phyloP scores from a whole-genome alignment of 1,140 invertebrate genomes.

The Cataglyphis hispanica region DNA sequence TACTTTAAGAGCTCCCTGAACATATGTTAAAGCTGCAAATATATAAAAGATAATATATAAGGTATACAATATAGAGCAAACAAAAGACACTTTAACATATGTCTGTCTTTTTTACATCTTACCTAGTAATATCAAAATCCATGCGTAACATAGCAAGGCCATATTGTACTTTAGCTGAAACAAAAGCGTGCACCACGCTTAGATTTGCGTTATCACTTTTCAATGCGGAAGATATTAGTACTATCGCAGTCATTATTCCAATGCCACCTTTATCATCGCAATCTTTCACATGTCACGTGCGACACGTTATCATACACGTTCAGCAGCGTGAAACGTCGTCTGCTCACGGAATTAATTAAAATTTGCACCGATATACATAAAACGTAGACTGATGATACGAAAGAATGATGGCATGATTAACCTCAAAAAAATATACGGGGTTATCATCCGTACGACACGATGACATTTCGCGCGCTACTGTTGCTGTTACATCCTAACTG shows the following conservation, averaged over 20 bases:
- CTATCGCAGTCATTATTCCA: neutral
- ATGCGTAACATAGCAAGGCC: constrained; percentile 25
- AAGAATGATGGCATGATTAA: neutral
- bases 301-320: neutral
- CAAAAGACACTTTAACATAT: neutral
- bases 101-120: constrained; percentile 1
- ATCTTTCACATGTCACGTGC: neutral
- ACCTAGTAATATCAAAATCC: constrained; percentile 63
- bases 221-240: neutral
- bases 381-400: neutral
- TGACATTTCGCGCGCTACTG: constrained; percentile 14
- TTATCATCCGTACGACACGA: constrained; percentile 9
- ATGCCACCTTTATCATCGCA: neutral
- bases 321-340: neutral
- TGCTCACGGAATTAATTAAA: neutral
- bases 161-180: constrained; percentile 60
- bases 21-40: constrained; percentile 68
- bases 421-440: constrained; percentile 55
- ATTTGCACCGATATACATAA: neutral
- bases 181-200: neutral
- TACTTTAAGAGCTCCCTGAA: constrained; percentile 72
- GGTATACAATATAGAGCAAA: neutral
- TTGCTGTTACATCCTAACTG: neutral
- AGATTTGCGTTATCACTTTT: neutral
- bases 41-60: constrained; percentile 4